phyloP scores from a whole-genome alignment of 2,888 invertebrate genomes.

The Drosophila seclusa region DNA sequence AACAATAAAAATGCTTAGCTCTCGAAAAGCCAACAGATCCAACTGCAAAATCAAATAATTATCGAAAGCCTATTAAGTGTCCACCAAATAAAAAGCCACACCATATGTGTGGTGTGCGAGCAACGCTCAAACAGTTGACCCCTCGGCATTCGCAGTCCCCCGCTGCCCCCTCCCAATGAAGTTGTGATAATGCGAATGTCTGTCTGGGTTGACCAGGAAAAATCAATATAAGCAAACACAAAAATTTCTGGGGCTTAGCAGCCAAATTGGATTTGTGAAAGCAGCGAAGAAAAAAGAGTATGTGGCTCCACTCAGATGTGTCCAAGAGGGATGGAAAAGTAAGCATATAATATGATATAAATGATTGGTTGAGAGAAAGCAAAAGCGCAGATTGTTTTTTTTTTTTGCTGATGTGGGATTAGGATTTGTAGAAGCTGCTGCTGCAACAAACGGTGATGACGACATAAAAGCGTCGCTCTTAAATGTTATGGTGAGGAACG shows the following conservation, averaged over 20 bases:
- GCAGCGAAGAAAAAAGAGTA: constrained; percentile 36
- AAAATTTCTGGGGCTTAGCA: constrained; percentile 73
- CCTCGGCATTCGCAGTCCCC: not conserved
- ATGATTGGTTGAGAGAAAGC: constrained; percentile 50
- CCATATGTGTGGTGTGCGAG: no score
- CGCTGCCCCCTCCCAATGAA: not conserved
- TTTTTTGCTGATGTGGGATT: constrained; percentile 34
- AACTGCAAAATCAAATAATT: constrained; percentile 16
- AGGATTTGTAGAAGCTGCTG: constrained; percentile 45
- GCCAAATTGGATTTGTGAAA: constrained; percentile 77
- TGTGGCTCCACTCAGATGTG: constrained; percentile 20
- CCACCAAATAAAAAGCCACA: constrained; percentile 1
- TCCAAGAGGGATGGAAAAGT: constrained; percentile 29
- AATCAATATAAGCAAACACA: constrained; percentile 77
- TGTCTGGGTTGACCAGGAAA: constrained; percentile 35
- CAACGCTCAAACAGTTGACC: constrained; percentile 13
- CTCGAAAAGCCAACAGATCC: not conserved
- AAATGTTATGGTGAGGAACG: constrained; percentile 52
- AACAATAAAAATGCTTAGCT: not conserved
- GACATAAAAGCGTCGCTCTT: constrained; percentile 52
- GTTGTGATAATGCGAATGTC: constrained; percentile 28
- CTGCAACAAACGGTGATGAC: constrained; percentile 40
- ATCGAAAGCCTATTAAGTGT: constrained; percentile 37
- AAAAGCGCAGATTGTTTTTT: constrained; percentile 55
- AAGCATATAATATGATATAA: constrained; percentile 67